phyloP scores from a whole-genome alignment of 2,888 invertebrate genomes.

The Mimumesa dahlbomi region DNA sequence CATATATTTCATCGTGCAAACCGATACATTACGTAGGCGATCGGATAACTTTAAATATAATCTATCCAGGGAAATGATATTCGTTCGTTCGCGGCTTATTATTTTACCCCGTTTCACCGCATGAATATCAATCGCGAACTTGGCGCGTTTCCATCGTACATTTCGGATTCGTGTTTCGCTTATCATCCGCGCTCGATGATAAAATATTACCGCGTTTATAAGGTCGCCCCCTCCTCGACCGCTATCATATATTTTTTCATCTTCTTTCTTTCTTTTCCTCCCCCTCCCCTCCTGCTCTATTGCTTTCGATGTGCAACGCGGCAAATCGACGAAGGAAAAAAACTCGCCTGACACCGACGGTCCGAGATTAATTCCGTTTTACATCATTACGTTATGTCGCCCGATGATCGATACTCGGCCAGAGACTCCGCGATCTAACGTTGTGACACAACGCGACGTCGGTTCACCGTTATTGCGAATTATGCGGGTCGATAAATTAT shows the following conservation, averaged over 20 bases:
- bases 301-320: not conserved
- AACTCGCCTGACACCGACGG: conserved; percentile 28
- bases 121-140: conserved; percentile 14
- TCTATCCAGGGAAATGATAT: no score
- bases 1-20: no score
- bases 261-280: no score
- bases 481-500: no score
- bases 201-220: conserved; percentile 27
- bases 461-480: no score
- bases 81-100: no score
- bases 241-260: no score
- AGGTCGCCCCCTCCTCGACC: no score
- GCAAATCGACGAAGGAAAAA: conserved; percentile 5
- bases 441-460: conserved; percentile 6
- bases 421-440: not conserved
- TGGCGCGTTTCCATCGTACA: not conserved
- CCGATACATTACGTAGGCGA: no score
- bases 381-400: not conserved
- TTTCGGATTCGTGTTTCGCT: conserved; percentile 7
- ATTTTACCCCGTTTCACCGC: not conserved
- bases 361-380: conserved; percentile 41
- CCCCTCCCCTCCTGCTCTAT: not conserved
- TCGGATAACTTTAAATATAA: no score
- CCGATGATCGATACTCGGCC: conserved; percentile 15
- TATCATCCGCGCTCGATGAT: conserved; percentile 8